phyloP scores from a whole-genome alignment of 2,113 vertebrate genomes.

The Porphyrio hochstetteri region DNA sequence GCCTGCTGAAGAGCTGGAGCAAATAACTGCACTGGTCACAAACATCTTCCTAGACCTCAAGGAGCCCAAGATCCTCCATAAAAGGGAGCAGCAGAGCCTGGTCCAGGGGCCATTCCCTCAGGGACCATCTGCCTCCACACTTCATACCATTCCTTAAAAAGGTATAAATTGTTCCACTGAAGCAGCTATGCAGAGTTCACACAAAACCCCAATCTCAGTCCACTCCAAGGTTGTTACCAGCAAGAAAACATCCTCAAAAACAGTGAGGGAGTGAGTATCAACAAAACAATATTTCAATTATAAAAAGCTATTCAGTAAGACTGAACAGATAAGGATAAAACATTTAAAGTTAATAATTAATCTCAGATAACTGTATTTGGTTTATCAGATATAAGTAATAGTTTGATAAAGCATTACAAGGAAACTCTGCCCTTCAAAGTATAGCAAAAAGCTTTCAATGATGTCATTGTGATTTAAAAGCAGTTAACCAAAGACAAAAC shows the following conservation, averaged over 20 bases:
- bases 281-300: neutral
- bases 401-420: neutral
- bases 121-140: neutral
- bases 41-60: neutral
- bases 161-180: neutral
- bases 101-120: neutral
- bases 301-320: neutral
- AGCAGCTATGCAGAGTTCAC: neutral
- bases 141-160: constrained; percentile 55
- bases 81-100: neutral
- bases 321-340: neutral
- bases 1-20: neutral
- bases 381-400: neutral
- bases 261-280: neutral
- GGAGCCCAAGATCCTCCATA: neutral
- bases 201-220: neutral
- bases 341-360: constrained; percentile 56
- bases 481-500: neutral
- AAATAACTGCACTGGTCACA: neutral
- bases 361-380: neutral
- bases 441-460: neutral
- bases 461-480: neutral
- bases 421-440: neutral
- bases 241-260: neutral
- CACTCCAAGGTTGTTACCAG: neutral